phyloP scores from a whole-genome alignment of 2,888 invertebrate genomes.

The Anthophora plumipes region DNA sequence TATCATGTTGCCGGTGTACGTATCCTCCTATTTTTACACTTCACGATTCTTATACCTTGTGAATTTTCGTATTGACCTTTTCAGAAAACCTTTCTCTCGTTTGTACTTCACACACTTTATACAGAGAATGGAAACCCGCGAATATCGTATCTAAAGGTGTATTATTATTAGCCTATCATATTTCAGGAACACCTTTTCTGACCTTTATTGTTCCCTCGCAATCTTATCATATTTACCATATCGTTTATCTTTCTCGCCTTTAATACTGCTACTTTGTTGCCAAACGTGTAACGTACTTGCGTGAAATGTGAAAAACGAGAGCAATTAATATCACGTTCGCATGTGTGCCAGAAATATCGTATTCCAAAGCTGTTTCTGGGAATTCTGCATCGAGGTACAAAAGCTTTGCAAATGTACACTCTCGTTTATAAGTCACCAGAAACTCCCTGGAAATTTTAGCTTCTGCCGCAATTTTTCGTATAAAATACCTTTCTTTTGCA shows the following conservation, averaged over 20 bases:
- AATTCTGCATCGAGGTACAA: not conserved
- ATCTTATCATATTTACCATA: constrained; percentile 13
- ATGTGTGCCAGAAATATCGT: constrained; percentile 5
- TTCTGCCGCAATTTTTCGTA: too few relatives aligned
- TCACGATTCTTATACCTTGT: not conserved
- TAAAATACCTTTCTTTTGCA: too few relatives aligned
- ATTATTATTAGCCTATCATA: constrained; percentile 52
- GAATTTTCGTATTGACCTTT: constrained; percentile 25
- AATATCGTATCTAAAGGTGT: constrained; percentile 28
- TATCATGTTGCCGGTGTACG: too few relatives aligned
- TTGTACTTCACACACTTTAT: constrained; percentile 2
- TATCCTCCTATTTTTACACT: constrained; percentile 6
- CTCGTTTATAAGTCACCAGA: too few relatives aligned
- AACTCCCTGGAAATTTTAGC: too few relatives aligned
- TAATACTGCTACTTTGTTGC: constrained; percentile 16
- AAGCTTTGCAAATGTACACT: not conserved
- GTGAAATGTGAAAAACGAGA: constrained; percentile 8
- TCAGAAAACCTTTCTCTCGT: constrained; percentile 19
- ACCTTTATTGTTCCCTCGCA: constrained; percentile 46
- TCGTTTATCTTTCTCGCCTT: constrained; percentile 36
- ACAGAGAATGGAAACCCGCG: constrained; percentile 16
- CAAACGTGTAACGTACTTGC: too few relatives aligned
- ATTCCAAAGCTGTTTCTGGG: not conserved
- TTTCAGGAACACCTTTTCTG: constrained; percentile 38
- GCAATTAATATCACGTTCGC: constrained; percentile 11